Percentiles rank a stretch among this genome's conserved stretches.
Conservation (phyloP, 2,888 invertebrate genomes). For the Drosophila melanocephala region DNA sequence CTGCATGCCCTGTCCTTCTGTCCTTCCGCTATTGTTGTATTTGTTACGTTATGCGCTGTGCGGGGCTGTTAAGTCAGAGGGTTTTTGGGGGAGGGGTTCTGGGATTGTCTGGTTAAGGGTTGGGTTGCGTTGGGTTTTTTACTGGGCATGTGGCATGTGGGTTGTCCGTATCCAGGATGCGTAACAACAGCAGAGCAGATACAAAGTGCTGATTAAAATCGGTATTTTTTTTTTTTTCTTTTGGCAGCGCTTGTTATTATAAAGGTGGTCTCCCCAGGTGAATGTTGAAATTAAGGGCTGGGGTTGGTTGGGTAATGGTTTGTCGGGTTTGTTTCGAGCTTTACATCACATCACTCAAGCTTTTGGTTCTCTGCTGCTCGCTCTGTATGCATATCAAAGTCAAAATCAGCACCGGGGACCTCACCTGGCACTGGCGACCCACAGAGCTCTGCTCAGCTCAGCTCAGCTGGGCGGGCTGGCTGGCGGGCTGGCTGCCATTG, state of each 20-base stretch:
- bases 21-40: slow-evolving; percentile 35
- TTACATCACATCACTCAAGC: slow-evolving; percentile 65
- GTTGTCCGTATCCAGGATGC: slow-evolving; percentile 43
- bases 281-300: neutral
- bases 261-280: slow-evolving; percentile 47
- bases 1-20: slow-evolving; percentile 15
- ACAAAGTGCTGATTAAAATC: slow-evolving; percentile 79
- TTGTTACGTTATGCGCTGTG: slow-evolving; percentile 51
- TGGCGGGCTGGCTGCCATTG: slow-evolving; percentile 39
- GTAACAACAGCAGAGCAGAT: slow-evolving; percentile 63
- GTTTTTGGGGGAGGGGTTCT: neutral
- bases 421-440: slow-evolving; percentile 46
- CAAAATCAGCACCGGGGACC: slow-evolving; percentile 70
- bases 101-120: slow-evolving; percentile 12
- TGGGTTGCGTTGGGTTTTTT: slow-evolving; percentile 5
- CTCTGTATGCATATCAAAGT: slow-evolving; percentile 73
- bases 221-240: slow-evolving; percentile 44
- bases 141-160: slow-evolving; percentile 17
- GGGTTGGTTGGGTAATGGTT: slow-evolving; percentile 21
- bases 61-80: slow-evolving; percentile 51
- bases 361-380: neutral
- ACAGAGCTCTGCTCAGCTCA: slow-evolving; percentile 20
- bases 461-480: neutral
- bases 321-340: slow-evolving; percentile 12
- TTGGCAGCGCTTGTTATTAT: slow-evolving; percentile 60